Conservation (phyloP, 2,797 vertebrate genomes). For the Eremophila alpestris region DNA sequence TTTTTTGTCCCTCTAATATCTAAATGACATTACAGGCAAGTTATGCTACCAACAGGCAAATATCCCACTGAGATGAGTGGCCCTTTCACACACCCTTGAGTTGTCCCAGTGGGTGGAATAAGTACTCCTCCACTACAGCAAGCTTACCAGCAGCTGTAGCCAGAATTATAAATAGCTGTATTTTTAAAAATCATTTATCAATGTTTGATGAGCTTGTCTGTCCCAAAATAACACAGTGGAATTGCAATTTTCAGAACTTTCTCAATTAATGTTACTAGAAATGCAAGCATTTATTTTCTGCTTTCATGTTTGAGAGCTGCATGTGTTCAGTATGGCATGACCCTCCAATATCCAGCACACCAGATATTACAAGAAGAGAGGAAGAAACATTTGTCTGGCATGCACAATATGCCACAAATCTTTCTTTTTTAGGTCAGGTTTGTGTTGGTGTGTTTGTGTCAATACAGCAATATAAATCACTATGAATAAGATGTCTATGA, state of each 20-base stretch:
- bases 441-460: slow-evolving; percentile 11
- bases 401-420: neutral
- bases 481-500: neutral
- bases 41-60: neutral
- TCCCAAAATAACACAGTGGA: neutral
- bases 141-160: neutral
- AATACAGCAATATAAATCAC: slow-evolving; percentile 17
- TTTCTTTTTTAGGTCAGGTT: slow-evolving; percentile 9
- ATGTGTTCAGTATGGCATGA: neutral
- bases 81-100: neutral
- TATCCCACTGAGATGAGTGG: neutral
- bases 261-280: neutral
- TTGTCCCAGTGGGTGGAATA: neutral
- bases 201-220: neutral
- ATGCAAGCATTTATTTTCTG: neutral
- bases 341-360: neutral
- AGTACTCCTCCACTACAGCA: neutral
- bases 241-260: neutral
- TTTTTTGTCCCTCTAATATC: neutral
- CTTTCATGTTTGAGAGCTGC: neutral
- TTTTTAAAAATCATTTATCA: neutral
- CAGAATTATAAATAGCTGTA: neutral
- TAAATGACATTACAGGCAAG: neutral
- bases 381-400: neutral
- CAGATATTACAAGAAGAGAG: neutral